Conservation (phyloP, 1,140 invertebrate species). For the Drosophila quadrilineata region DNA sequence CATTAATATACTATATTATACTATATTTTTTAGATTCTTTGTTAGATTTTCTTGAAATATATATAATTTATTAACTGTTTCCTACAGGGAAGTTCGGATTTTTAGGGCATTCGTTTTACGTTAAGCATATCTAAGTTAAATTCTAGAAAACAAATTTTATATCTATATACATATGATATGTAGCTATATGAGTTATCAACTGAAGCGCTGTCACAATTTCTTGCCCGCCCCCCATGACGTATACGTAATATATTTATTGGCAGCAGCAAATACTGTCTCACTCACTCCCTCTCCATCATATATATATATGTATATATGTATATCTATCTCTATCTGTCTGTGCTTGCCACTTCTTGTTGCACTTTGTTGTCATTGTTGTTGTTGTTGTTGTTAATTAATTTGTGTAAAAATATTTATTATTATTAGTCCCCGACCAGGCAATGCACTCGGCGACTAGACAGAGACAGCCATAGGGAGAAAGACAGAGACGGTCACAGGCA, state of each 20-base stretch:
- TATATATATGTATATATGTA: background rate
- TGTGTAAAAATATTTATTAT: conserved; percentile 77
- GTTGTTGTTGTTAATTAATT: conserved; percentile 62
- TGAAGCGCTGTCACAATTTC: too few species aligned
- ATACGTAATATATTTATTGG: conserved; percentile 42
- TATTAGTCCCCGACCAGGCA: conserved; percentile 65
- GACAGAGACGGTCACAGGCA: too few species aligned
- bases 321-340: conserved; percentile 1
- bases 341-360: conserved; percentile 37
- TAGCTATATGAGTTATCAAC: too few species aligned
- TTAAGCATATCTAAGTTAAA: too few species aligned
- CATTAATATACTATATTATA: too few species aligned
- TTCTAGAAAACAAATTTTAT: too few species aligned
- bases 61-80: too few species aligned
- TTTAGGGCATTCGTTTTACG: too few species aligned
- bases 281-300: background rate
- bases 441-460: conserved; percentile 43
- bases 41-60: too few species aligned
- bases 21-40: too few species aligned
- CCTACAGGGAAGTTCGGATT: too few species aligned
- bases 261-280: conserved; percentile 9
- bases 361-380: conserved; percentile 53
- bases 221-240: conserved; percentile 30
- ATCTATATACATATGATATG: background rate
- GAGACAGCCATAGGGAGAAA: background rate